A percentile compares a stretch with the other conserved stretches of the same genome.
Conservation (phyloP, 1,140 invertebrate genomes). For the Nasonia longicornis region DNA sequence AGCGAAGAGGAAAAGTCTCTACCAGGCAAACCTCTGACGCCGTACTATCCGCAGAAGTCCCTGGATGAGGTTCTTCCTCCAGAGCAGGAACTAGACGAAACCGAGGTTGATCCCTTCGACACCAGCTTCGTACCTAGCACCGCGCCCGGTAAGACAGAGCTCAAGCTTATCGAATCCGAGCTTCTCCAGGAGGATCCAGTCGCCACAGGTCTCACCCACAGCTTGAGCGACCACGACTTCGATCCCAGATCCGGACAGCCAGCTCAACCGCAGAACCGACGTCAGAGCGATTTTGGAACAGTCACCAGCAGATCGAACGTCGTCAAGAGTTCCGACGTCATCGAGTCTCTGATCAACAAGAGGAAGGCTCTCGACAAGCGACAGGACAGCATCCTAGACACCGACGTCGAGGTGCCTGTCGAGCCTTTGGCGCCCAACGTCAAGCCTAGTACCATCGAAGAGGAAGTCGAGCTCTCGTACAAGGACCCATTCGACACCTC, state of each 20-base stretch:
- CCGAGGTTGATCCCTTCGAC: conserved; percentile 82
- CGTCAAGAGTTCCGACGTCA: conserved; percentile 29
- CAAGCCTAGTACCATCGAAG: conserved; percentile 60
- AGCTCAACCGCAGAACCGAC: neutral
- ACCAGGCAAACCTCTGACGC: conserved; percentile 80
- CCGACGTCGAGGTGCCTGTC: conserved; percentile 73
- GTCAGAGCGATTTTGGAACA: conserved; percentile 56
- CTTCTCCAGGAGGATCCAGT: conserved; percentile 62
- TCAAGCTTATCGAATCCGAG: conserved; percentile 81
- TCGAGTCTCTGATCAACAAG: conserved; percentile 31
- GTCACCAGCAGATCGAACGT: conserved; percentile 13
- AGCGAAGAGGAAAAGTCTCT: conserved; percentile 72
- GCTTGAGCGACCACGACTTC: conserved; percentile 74
- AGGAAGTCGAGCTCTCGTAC: conserved; percentile 62
- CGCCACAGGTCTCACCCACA: conserved; percentile 56
- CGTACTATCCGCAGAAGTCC: conserved; percentile 76
- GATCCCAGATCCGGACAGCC: conserved; percentile 68
- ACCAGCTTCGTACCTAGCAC: conserved; percentile 81
- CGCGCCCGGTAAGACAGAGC: conserved; percentile 78
- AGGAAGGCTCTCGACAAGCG: conserved; percentile 42
- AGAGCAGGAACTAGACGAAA: conserved; percentile 60
- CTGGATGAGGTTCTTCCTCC: conserved; percentile 63
- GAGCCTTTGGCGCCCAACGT: conserved; percentile 77
- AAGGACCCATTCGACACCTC: conserved; percentile 86
- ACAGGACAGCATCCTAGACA: conserved; percentile 67